Base-by-base conservation (phyloP, 2,888 invertebrate genomes). In the Caenorhabditis panamensis region DNA sequence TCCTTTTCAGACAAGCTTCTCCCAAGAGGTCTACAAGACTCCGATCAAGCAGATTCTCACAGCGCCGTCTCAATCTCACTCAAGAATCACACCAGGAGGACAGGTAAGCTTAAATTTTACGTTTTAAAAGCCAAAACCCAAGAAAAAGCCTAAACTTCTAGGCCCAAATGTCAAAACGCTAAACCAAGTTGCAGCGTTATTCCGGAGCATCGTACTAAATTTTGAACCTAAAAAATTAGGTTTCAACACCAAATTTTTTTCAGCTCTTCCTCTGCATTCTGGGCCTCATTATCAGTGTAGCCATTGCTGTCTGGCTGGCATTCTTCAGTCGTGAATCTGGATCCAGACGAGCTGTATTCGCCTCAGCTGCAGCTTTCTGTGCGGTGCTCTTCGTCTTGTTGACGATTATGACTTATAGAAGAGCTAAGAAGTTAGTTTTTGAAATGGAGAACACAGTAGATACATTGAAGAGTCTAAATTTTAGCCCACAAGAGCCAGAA, bases 211-310 rank as follows among this genome's bases (percentile, higher is more conserved):
- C n/a, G n/a, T n/a, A n/a, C n/a, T n/a, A n/a, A n/a, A n/a, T n/a
- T n/a, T n/a, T n/a, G n/a, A n/a, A n/a, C n/a, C 11, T 2, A 41
- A 41, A 41, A 41, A 41, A 41, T 41, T 41, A 4, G 9, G 31
- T 31, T 31, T 31, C 31, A 41, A 41, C n/a, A n/a, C 31, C 31
- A 4, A 4, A 31, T 6, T 31, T 18, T 47, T 84, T 86, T n/a
- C 80, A 88, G 86, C 66, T 88, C 16, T 84, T 88, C 58, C 81
- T 88, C 5, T 88, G 88, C 69, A 67, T 85, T 16, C 82, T 87
- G 77, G 88, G 88, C n/a, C 79, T 83, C 8, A 61, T 85, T n/a
- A 84, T 88, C 59, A 83, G 85, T 49, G 71, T 86, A 22, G 83
- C 87, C 9, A 87, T 88, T 41, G 84, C 86, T 54, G 66, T 87